Base-by-base conservation (phyloP, 2,888 invertebrate species). In the Megamerina dolium region DNA sequence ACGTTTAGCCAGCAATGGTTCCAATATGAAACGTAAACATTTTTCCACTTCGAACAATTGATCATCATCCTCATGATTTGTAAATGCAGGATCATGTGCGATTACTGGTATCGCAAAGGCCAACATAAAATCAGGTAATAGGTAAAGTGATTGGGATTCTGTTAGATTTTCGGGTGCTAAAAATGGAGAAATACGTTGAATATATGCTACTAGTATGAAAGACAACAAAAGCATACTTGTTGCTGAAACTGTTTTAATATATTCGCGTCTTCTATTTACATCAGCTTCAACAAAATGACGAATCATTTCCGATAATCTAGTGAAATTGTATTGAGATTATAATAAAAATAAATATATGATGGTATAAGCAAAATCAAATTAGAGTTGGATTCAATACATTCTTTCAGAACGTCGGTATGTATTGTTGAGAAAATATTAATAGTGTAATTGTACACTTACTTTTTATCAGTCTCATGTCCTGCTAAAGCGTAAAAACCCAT, bases 101-200 rank as follows among this genome's bases (percentile, higher is more conserved):
- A 97, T 77, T 39, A 97, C 82, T 37, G 96, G 92, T 56, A 96
- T 86, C n/a, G 93, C 89, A 73, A 95, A 96, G 53, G 94, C 91
- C 63, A 97, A 75, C 85, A 94, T 93, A 70, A 95, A 96, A 75
- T 97, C 97, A 41, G 97, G 96, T 72, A 95, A 76, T 68, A 92
- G 89, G 70, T 88, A 87, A 30, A 87, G 83, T 64, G 90, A 73
- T 74, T 90, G 88, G 53, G 82, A 53, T 31, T 65, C 66, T 34
- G 46, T 55, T 34, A 61, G 59, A 45, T 54, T 55, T 23, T 68
- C 66, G 18, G 60, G 52, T 29, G 62, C 59, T 58, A 40, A 20
- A 49, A 26, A 21, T 43, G 21, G n/a, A 20, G 33, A 30, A 40
- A 29, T 12, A 5, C 21, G 26, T 9, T 33, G 19, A 33, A 16